These are phyloP conservation scores for Acanthococcus lagerstroemiae DNA, from an alignment of 2,888 invertebrate genomes.

Conservation along the genomic window DNA sequence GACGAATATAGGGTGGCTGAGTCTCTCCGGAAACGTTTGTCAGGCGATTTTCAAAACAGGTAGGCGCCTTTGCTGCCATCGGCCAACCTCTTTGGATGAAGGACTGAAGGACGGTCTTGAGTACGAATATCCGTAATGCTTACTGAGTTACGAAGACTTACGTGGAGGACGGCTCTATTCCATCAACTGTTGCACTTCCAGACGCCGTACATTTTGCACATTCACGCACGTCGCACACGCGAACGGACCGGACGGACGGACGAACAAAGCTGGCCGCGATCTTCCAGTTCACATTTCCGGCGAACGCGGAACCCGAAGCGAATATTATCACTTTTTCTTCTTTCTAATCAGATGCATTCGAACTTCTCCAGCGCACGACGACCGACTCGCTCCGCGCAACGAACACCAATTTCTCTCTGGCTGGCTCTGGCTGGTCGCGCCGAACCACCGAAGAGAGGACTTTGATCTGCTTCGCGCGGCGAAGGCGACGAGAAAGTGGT, in stretches of 20 bases:
- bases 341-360: neutral
- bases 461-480: slow-evolving; percentile 15
- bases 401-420: slow-evolving; percentile 24
- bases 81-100: too few species aligned
- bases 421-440: too few species aligned
- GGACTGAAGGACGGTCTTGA: too few species aligned
- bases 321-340: neutral
- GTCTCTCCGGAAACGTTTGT: too few species aligned
- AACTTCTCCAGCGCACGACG: neutral
- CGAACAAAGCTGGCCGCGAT: neutral
- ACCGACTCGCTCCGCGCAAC: slow-evolving; percentile 7
- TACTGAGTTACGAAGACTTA: too few species aligned
- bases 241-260: neutral
- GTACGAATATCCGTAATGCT: too few species aligned
- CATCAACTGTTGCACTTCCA: too few species aligned
- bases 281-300: neutral
- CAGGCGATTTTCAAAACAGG: too few species aligned
- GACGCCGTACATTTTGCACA: neutral
- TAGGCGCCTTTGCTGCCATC: too few species aligned
- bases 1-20: too few species aligned
- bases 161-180: too few species aligned
- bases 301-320: too few species aligned
- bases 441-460: slow-evolving; percentile 19
- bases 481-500: slow-evolving; percentile 24
- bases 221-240: neutral